These are phyloP conservation scores for Papilio polytes DNA, from an alignment of 1,140 invertebrate species.

Conservation along the genomic window DNA sequence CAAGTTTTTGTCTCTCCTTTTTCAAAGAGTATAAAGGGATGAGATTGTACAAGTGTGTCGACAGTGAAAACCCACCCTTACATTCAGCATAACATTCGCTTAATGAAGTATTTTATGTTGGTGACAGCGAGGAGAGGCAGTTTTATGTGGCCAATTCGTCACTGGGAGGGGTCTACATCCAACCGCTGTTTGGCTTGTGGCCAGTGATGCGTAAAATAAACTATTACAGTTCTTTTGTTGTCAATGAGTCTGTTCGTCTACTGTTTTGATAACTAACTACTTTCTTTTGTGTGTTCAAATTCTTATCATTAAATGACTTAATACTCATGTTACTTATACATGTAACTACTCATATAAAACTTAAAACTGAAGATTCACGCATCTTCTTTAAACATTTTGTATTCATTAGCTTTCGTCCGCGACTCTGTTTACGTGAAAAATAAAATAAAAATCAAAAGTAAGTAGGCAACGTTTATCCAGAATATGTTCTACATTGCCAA, in stretches of 20 bases:
- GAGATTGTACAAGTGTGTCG: background rate
- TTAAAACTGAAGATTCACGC: too few species aligned
- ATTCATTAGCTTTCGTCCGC: too few species aligned
- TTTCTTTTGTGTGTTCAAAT: slow-evolving; percentile 18
- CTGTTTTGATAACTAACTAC: slow-evolving; percentile 38
- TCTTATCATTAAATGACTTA: background rate
- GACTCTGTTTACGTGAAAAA: too few species aligned
- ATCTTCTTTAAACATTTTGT: too few species aligned
- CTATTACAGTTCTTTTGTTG: slow-evolving; percentile 71
- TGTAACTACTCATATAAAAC: too few species aligned
- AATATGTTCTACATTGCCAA: too few species aligned
- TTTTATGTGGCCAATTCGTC: slow-evolving; percentile 56
- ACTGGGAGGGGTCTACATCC: slow-evolving; percentile 47
- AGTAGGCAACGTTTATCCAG: too few species aligned
- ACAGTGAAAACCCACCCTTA: slow-evolving; percentile 31
- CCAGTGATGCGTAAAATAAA: slow-evolving; percentile 71
- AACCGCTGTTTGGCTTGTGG: slow-evolving; percentile 61
- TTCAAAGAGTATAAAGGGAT: background rate
- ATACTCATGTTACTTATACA: too few species aligned
- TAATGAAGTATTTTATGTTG: slow-evolving; percentile 52
- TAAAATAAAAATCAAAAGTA: too few species aligned
- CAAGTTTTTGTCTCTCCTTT: background rate
- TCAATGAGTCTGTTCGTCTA: slow-evolving; percentile 49
- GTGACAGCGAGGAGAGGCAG: slow-evolving; percentile 51
- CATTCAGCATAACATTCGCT: slow-evolving; percentile 51